phyloP scores from a whole-genome alignment of 2,797 vertebrate genomes.

The Australoheros facetus region DNA sequence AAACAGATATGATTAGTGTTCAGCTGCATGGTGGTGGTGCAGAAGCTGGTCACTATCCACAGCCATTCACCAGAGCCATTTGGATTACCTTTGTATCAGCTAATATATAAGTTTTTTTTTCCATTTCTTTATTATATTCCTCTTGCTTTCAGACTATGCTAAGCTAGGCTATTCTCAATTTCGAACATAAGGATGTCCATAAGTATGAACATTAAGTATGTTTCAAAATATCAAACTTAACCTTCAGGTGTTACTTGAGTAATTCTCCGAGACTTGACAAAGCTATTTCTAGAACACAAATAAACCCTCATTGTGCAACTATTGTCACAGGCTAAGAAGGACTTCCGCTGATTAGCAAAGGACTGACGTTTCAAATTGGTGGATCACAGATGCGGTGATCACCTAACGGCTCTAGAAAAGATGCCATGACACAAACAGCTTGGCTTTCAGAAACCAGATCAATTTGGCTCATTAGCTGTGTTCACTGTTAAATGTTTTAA shows the following conservation, averaged over 20 bases:
- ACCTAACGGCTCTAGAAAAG: neutral
- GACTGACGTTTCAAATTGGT: neutral
- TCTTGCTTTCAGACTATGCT: too few relatives aligned
- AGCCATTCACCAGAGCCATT: too few relatives aligned
- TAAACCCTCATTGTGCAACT: neutral
- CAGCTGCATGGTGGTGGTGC: too few relatives aligned
- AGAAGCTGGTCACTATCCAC: too few relatives aligned
- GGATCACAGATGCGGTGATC: neutral
- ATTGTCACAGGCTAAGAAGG: too few relatives aligned
- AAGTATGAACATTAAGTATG: neutral
- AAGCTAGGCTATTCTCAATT: too few relatives aligned
- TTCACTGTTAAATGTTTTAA: slow-evolving; percentile 39
- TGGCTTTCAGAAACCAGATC: slow-evolving; percentile 8
- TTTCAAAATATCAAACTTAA: neutral
- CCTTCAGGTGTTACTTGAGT: neutral
- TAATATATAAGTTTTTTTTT: too few relatives aligned
- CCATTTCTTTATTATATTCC: too few relatives aligned
- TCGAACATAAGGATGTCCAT: too few relatives aligned
- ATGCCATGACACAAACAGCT: neutral
- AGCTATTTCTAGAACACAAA: neutral
- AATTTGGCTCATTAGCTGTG: slow-evolving; percentile 19
- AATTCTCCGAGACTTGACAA: neutral
- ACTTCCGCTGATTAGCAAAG: neutral
- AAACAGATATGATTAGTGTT: too few relatives aligned
- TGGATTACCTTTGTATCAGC: too few relatives aligned